These are phyloP conservation scores for Corydoras maculifer DNA, from an alignment of 2,113 vertebrate genomes.

Conservation along the genomic window DNA sequence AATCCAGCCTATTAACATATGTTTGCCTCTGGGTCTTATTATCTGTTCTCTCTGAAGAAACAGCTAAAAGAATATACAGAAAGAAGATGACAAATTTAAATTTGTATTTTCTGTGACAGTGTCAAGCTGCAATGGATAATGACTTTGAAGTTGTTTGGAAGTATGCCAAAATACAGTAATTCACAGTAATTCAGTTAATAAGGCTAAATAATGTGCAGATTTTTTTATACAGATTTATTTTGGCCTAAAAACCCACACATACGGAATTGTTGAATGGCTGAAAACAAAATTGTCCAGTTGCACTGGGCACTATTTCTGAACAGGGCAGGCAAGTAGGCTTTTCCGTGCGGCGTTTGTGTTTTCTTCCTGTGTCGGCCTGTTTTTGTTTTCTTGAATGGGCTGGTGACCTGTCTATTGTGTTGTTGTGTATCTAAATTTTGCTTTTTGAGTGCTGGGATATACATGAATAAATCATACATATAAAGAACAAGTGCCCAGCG, in stretches of 20 bases:
- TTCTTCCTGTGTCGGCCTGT: too few species aligned
- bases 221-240: too few species aligned
- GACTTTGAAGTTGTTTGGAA: not conserved
- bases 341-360: too few species aligned
- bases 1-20: conserved; percentile 20
- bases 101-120: conserved; percentile 9
- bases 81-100: conserved; percentile 15
- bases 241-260: too few species aligned
- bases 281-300: too few species aligned
- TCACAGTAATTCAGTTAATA: not conserved
- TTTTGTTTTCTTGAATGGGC: not conserved
- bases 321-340: not conserved
- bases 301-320: not conserved
- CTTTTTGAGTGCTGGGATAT: too few species aligned
- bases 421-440: too few species aligned
- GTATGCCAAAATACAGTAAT: not conserved
- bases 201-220: too few species aligned
- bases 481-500: too few species aligned
- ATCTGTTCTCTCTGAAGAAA: conserved; percentile 18
- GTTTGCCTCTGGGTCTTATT: conserved; percentile 24
- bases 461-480: too few species aligned
- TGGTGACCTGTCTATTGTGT: too few species aligned
- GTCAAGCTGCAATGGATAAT: not conserved
- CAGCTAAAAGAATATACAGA: conserved; percentile 19
- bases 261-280: too few species aligned